A percentile compares a stretch with the other conserved stretches of the same genome.
phyloP scores from a whole-genome alignment of 2,113 vertebrate genomes.

The Cryptotis parvus region DNA sequence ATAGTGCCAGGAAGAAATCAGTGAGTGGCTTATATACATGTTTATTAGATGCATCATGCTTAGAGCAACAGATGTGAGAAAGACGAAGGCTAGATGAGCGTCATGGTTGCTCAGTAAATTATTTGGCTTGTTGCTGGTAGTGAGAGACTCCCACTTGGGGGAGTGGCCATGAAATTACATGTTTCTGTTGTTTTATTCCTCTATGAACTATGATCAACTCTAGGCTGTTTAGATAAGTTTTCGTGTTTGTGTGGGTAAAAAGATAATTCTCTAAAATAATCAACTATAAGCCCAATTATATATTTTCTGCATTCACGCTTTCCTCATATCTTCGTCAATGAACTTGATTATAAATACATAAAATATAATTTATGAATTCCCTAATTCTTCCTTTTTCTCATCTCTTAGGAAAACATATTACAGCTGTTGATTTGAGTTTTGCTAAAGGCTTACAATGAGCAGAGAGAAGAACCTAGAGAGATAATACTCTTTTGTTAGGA shows the following conservation, averaged over 20 bases:
- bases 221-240: slow-evolving; percentile 64
- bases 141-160: slow-evolving; percentile 38
- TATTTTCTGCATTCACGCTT: slow-evolving; percentile 17
- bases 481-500: background rate
- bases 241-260: slow-evolving; percentile 34
- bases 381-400: slow-evolving; percentile 1
- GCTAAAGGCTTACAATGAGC: background rate
- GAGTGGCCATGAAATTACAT: slow-evolving; percentile 56
- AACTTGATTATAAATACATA: slow-evolving; percentile 32
- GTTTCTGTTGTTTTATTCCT: slow-evolving; percentile 67
- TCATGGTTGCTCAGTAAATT: slow-evolving; percentile 54
- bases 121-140: slow-evolving; percentile 52
- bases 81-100: slow-evolving; percentile 62
- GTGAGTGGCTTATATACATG: slow-evolving; percentile 59
- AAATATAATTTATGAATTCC: slow-evolving; percentile 10
- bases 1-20: slow-evolving; percentile 56
- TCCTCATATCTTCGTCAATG: slow-evolving; percentile 5
- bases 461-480: slow-evolving; percentile 14
- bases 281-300: background rate
- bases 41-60: slow-evolving; percentile 71
- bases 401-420: background rate
- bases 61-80: slow-evolving; percentile 70
- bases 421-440: slow-evolving; percentile 1
- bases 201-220: slow-evolving; percentile 59
- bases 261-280: slow-evolving; percentile 59